These are phyloP conservation scores for Corydoras maculifer DNA, from an alignment of 2,113 vertebrate genomes.

Conservation along the genomic window DNA sequence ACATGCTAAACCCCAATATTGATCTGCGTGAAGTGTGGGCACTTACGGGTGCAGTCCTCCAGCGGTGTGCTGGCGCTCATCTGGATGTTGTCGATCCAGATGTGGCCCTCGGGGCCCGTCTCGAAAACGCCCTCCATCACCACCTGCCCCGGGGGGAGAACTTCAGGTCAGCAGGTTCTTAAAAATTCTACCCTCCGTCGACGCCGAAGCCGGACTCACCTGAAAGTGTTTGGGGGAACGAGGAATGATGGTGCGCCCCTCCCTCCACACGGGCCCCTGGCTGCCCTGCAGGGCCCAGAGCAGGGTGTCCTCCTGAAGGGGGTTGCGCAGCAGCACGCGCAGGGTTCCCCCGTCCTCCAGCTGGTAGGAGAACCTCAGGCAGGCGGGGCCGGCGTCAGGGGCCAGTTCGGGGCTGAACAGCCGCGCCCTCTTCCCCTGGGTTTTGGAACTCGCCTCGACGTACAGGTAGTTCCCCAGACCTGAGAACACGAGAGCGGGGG, in stretches of 20 bases:
- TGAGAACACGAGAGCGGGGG: constrained; percentile 37
- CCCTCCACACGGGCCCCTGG: constrained; percentile 82
- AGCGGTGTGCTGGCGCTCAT: constrained; percentile 77
- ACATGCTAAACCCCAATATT: too few species aligned
- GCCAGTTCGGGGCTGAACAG: constrained; percentile 78
- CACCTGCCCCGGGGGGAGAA: constrained; percentile 62
- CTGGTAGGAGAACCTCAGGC: constrained; percentile 89
- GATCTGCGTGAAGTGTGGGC: not conserved
- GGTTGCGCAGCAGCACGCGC: constrained; percentile 72
- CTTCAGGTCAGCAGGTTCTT: too few species aligned
- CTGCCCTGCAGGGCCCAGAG: constrained; percentile 83
- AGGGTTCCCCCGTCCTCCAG: constrained; percentile 76
- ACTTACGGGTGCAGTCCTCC: constrained; percentile 91
- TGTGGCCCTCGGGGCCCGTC: constrained; percentile 74
- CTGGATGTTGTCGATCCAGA: constrained; percentile 88
- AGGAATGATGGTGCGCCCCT: constrained; percentile 85
- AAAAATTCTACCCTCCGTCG: too few species aligned
- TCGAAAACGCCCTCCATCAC: constrained; percentile 87
- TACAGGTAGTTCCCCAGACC: constrained; percentile 77
- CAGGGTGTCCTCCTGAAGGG: constrained; percentile 73
- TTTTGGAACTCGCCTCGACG: constrained; percentile 73
- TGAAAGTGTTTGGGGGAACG: constrained; percentile 83
- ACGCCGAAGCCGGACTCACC: constrained; percentile 53
- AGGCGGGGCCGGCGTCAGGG: constrained; percentile 76
- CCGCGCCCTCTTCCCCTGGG: constrained; percentile 73